Base-by-base conservation (phyloP, 2,888 invertebrate species). In the Sepioteuthis lessoniana region DNA sequence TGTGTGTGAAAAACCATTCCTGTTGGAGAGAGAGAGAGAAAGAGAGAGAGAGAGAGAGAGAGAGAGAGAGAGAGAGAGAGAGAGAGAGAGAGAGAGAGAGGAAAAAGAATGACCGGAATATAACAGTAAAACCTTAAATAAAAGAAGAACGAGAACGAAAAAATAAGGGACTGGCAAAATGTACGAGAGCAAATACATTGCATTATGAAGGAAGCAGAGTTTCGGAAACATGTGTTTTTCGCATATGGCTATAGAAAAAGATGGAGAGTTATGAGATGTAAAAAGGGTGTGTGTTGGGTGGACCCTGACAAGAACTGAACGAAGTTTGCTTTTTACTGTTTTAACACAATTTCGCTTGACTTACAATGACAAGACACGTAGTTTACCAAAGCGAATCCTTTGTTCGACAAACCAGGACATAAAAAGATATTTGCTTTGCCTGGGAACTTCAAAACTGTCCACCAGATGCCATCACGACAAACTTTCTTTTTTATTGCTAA, bases 371-470 rank as follows among this genome's bases (percentile, higher is more conserved):
- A 76, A 76, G 76, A 76, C 76, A 35, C n/a, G n/a, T n/a, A 76
- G 76, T 35, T n/a, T 76, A 76, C 76, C 76, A n/a, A 76, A 76
- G n/a, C 76, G 76, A 76, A 76, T 76, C 76, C 76, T 76, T 76
- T 76, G 76, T 76, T 76, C 76, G 76, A 76, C 76, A 76, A 76
- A n/a, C 76, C 76, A 76, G n/a, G 76, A 76, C 76, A 76, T 76
- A n/a, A 76, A 76, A 76, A 76, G 13, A 76, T 76, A 76, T 76
- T n/a, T 76, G n/a, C 76, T 76, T 76, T 35, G n/a, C 35, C n/a
- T 76, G 76, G 76, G 76, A 76, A 76, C 35, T 76, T n/a, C n/a
- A 35, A 76, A 76, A 76, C 76, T 76, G 35, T 76, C 76, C 76
- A 76, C 76, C 76, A 76, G 76, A 76, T 76, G 76, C n/a, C 76